phyloP scores from a whole-genome alignment of 2,888 invertebrate genomes.

The Eupithecia abbreviata region DNA sequence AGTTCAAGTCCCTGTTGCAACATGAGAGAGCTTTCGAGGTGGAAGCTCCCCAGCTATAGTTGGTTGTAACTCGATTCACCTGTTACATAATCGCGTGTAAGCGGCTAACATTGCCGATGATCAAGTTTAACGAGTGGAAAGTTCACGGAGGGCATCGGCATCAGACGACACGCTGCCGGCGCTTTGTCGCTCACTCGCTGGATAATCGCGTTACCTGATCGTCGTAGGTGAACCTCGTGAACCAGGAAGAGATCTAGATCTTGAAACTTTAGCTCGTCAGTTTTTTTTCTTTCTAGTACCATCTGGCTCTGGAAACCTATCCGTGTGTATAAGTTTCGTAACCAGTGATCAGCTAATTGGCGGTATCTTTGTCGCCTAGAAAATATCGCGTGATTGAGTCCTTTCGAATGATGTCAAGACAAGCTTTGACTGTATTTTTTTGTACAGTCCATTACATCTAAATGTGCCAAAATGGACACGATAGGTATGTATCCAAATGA shows the following conservation, averaged over 20 bases:
- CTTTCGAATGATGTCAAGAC: not conserved
- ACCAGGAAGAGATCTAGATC: constrained; percentile 61
- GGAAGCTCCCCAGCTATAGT: constrained; percentile 9
- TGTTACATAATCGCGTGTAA: constrained; percentile 62
- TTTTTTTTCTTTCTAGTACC: constrained; percentile 1
- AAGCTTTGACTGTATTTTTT: not conserved
- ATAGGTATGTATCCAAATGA: constrained; percentile 18
- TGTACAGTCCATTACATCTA: not conserved
- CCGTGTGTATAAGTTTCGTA: constrained; percentile 4
- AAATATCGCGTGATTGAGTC: constrained; percentile 10
- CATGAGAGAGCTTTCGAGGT: constrained; percentile 12
- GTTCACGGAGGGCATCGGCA: constrained; percentile 75
- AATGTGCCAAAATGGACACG: constrained; percentile 5
- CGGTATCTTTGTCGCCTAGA: constrained; percentile 14
- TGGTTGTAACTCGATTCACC: constrained; percentile 55
- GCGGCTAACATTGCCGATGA: constrained; percentile 70
- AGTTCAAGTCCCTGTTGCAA: constrained; percentile 9
- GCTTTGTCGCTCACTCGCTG: constrained; percentile 69
- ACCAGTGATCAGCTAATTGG: not conserved
- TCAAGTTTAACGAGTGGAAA: constrained; percentile 79
- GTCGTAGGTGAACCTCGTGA: constrained; percentile 47
- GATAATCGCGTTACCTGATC: constrained; percentile 72
- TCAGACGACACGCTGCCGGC: constrained; percentile 55
- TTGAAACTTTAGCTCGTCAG: constrained; percentile 20
- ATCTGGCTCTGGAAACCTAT: constrained; percentile 3